phyloP scores from a whole-genome alignment of 2,888 invertebrate genomes.

The Drosophila kokeensis region DNA sequence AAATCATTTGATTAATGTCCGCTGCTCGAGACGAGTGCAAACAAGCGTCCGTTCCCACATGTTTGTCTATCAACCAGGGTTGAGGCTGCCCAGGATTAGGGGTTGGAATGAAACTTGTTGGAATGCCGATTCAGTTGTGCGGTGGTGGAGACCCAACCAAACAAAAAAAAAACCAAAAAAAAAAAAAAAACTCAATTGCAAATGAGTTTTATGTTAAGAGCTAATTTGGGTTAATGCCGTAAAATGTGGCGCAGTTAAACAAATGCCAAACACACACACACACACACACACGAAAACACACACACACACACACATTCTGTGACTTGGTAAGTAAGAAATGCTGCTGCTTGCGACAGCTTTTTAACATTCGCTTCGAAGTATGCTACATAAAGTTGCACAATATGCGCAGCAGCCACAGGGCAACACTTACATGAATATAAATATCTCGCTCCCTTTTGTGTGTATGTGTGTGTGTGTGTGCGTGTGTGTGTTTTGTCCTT shows the following conservation, averaged over 20 bases:
- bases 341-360: constrained; percentile 55
- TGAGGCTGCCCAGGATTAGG: constrained; percentile 25
- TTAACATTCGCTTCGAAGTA: constrained; percentile 61
- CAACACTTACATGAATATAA: constrained; percentile 3
- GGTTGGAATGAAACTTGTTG: constrained; percentile 24
- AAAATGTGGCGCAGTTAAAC: constrained; percentile 77
- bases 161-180: not conserved
- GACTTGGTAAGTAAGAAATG: constrained; percentile 19
- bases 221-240: constrained; percentile 77
- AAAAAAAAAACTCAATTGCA: constrained; percentile 44
- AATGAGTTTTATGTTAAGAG: constrained; percentile 78
- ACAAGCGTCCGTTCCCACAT: constrained; percentile 46
- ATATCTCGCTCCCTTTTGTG: constrained; percentile 11
- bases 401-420: constrained; percentile 58
- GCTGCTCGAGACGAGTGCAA: constrained; percentile 42
- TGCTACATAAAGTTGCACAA: constrained; percentile 77
- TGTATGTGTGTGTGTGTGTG: constrained; percentile 1
- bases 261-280: constrained; percentile 41
- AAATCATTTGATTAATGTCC: constrained; percentile 76
- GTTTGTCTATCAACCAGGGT: constrained; percentile 43
- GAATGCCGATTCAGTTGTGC: not conserved
- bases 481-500: constrained; percentile 11
- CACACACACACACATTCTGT: not conserved
- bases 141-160: not conserved
- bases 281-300: not conserved